Conservation (phyloP, 1,140 invertebrate species). For the Pachypeltis micranthus region DNA sequence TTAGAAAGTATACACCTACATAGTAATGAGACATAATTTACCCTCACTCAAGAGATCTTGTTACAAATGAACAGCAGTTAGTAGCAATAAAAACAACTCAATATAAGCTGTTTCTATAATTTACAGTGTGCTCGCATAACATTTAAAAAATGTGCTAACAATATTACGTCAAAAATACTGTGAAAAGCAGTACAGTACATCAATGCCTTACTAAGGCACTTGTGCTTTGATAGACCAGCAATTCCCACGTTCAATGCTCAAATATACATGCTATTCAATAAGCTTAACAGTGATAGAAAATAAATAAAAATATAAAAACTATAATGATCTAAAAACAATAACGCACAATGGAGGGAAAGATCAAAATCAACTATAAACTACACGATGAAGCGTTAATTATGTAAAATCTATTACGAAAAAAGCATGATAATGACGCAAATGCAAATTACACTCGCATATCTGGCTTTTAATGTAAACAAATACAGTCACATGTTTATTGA, state of each 20-base stretch:
- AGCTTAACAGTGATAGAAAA: conserved; percentile 12
- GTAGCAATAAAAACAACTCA: neutral
- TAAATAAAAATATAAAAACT: conserved; percentile 2
- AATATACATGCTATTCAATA: conserved; percentile 5
- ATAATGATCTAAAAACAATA: conserved; percentile 10
- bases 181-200: conserved; percentile 6
- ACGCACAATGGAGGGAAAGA: conserved; percentile 12
- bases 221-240: conserved; percentile 13
- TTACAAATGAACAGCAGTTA: neutral
- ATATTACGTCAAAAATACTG: conserved; percentile 7
- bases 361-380: conserved; percentile 4
- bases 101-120: neutral
- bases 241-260: conserved; percentile 5
- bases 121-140: neutral
- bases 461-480: neutral
- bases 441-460: neutral
- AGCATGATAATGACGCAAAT: neutral
- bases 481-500: too few relatives aligned
- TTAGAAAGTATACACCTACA: neutral
- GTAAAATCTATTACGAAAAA: neutral
- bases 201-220: conserved; percentile 16
- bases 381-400: conserved; percentile 1
- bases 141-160: conserved; percentile 9
- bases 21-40: neutral
- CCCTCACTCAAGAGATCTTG: conserved; percentile 5